Base-by-base conservation (phyloP, 2,888 invertebrate species). In the Pollenia labialis region DNA sequence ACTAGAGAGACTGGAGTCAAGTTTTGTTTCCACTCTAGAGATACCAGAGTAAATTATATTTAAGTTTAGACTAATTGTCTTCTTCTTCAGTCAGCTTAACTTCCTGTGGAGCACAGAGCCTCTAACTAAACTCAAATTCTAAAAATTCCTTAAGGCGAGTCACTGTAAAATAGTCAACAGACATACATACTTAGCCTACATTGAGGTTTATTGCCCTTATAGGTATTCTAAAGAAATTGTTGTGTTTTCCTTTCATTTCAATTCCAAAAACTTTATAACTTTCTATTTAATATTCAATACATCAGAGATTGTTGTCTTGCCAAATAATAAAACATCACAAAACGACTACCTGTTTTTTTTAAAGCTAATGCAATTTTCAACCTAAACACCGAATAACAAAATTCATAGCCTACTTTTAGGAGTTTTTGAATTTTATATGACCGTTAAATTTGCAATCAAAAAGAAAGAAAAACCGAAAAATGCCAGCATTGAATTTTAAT, bases 401-500 rank as follows among this genome's bases (percentile, higher is more conserved):
- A 56, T 56, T 42, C 42, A 58, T 81, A n/a, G 81, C 81, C 81
- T 72, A 50, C n/a, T 74, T 81, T 81, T 66, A 74, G 81, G 66
- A 3, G 69, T 52, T 48, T 42, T 50, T 69, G 16, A 32, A 58
- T 69, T 58, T 66, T 48, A 68, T 77, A 40, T 46, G 14, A 68
- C 4, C 44, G 14, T 18, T 40, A 10, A 69, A 80, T n/a, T 40
- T 77, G 54, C 14, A 18, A n/a, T 18, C 3, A 8, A 40, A 16
- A 68, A 54, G 6, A 52, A 42, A 11, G 6, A 32, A 32, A n/a
- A 32, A 32, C 4, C 32, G 32, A 32, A 32, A 32, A 32, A 32
- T 32, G 10, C 9, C 16, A 50, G 56, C 23, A 54, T 69, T 18
- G 48, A 64, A 74, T 16, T 64, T 64, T 46, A 56, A 64, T 72